phyloP scores from a whole-genome alignment of 1,140 invertebrate genomes.

The Bathynomus jamesi region DNA sequence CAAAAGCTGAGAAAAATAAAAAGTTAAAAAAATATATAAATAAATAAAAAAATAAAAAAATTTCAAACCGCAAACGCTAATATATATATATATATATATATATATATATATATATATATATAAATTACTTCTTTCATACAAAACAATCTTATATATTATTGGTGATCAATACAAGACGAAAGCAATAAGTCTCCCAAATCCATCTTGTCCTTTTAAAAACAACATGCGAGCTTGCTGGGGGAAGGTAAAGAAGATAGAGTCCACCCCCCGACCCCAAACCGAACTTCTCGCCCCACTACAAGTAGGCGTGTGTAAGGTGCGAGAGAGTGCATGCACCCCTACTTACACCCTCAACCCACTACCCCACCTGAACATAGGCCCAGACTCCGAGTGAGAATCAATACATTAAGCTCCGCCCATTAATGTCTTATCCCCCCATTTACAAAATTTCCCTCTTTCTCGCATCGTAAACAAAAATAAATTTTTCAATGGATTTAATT shows the following conservation, averaged over 20 bases:
- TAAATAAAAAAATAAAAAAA: no score
- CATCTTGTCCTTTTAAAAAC: conserved; percentile 1
- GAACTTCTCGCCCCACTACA: neutral
- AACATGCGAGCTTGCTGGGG: no score
- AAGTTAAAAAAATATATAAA: no score
- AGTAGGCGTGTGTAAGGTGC: neutral
- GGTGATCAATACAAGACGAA: neutral
- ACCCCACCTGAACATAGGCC: neutral
- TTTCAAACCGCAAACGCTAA: no score
- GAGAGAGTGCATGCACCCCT: neutral
- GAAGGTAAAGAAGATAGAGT: no score
- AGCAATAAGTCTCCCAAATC: neutral
- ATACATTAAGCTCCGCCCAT: neutral
- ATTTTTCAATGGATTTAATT: neutral
- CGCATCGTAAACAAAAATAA: neutral
- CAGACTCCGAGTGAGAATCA: neutral
- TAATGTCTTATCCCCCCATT: neutral
- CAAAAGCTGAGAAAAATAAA: no score
- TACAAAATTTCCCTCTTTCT: neutral
- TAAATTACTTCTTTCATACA: no score
- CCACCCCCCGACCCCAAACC: neutral
- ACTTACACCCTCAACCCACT: neutral
- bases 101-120: no score
- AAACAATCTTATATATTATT: neutral
- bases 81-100: no score